Percentiles rank a stretch among this genome's conserved stretches.
Conservation (phyloP, 2,113 vertebrate species). For the Elaphurus davidianus region DNA sequence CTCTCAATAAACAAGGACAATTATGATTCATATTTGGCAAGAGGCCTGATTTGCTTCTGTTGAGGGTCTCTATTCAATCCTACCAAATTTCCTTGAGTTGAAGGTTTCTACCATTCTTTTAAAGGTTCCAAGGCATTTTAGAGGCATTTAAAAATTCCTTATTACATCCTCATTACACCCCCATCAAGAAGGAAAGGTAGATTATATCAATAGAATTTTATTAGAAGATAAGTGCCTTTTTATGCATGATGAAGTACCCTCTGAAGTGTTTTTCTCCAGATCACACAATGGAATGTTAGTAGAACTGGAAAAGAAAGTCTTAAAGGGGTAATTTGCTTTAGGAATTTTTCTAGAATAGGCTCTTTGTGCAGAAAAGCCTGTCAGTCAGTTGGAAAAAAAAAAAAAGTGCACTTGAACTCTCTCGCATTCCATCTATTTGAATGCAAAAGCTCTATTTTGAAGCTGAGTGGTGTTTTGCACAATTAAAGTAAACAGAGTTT, state of each 20-base stretch:
- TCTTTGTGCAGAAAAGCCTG: not conserved
- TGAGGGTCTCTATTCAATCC: not conserved
- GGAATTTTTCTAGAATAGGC: not conserved
- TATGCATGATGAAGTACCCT: not conserved
- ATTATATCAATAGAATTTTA: constrained; percentile 44
- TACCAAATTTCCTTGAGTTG: not conserved
- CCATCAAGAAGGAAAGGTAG: constrained; percentile 1
- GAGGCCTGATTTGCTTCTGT: not conserved
- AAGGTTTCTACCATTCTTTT: not conserved
- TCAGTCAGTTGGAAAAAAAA: not conserved
- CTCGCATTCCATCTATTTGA: not conserved
- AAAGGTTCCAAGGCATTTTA: constrained; percentile 13
- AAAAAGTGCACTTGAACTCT: not conserved
- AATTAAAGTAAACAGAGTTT: not conserved
- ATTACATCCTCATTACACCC: not conserved
- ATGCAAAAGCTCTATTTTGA: not conserved
- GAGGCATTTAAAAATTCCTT: not conserved
- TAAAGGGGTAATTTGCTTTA: not conserved
- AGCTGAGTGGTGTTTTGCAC: not conserved
- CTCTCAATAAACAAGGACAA: constrained; percentile 42
- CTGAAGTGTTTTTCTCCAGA: not conserved
- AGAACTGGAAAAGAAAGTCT: not conserved
- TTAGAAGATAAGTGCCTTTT: constrained; percentile 25
- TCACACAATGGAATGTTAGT: not conserved
- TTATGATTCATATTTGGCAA: constrained; percentile 20